Conservation (phyloP, 2,797 vertebrate species). For the Catamblyrhynchus diadema region DNA sequence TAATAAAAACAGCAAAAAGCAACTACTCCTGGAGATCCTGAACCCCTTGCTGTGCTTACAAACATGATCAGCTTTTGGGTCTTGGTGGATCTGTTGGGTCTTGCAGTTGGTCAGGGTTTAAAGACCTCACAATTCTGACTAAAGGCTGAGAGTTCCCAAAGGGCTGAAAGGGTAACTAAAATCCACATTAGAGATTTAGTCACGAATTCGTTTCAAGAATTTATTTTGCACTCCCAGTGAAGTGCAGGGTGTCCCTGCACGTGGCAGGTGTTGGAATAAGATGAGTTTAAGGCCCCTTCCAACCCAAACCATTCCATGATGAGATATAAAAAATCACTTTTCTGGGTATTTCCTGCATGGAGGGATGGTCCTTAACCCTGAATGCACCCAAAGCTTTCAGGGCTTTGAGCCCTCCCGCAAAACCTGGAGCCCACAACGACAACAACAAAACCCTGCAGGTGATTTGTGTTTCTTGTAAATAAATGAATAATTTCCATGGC, state of each 20-base stretch:
- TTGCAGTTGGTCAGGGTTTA: neutral
- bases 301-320: neutral
- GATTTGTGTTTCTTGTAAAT: neutral
- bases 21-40: neutral
- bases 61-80: neutral
- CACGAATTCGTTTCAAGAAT: neutral
- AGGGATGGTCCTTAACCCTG: neutral
- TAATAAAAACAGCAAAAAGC: neutral
- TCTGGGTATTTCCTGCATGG: neutral
- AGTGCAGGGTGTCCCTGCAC: neutral
- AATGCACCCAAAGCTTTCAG: neutral
- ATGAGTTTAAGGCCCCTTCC: neutral
- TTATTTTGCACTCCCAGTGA: neutral
- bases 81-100: neutral
- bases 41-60: neutral
- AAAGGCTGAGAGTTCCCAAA: neutral
- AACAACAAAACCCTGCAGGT: neutral
- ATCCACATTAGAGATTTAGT: neutral
- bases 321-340: neutral
- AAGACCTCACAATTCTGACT: neutral
- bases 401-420: neutral
- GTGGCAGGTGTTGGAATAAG: neutral
- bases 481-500: neutral
- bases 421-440: neutral
- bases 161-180: neutral